These are phyloP conservation scores for Poeciliopsis presidionis DNA, from an alignment of 2,797 vertebrate genomes.

Conservation along the genomic window DNA sequence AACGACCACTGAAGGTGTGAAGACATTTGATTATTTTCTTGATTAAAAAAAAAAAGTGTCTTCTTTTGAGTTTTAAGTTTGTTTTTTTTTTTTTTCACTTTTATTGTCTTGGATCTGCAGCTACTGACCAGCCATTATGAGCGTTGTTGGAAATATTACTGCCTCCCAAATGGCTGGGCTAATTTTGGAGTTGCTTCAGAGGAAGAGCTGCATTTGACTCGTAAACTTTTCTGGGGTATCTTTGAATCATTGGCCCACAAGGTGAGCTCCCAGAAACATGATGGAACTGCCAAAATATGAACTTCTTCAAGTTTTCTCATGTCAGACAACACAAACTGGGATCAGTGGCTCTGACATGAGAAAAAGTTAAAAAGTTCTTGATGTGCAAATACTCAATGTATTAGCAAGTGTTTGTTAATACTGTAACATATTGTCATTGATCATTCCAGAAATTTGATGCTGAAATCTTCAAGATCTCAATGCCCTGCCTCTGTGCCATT, in stretches of 20 bases:
- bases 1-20: constrained; percentile 93
- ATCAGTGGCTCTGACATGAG: background rate
- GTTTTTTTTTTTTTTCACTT: background rate
- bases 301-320: background rate
- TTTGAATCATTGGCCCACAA: constrained; percentile 95
- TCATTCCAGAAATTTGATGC: constrained; percentile 88
- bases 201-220: constrained; percentile 93
- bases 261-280: constrained; percentile 65
- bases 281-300: background rate
- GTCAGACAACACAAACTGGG: background rate
- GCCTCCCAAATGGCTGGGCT: constrained; percentile 95
- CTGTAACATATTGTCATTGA: constrained; percentile 19
- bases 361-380: background rate
- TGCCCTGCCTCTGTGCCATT: constrained; percentile 93
- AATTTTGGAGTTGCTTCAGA: constrained; percentile 94
- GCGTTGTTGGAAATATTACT: constrained; percentile 97
- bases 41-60: background rate
- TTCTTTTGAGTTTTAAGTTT: background rate
- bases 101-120: constrained; percentile 63
- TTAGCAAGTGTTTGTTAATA: background rate
- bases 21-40: background rate
- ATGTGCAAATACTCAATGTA: background rate
- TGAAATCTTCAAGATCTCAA: constrained; percentile 94
- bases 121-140: constrained; percentile 96
- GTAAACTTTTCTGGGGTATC: constrained; percentile 97